A percentile compares a stretch with the other conserved stretches of the same genome.
Conservation (phyloP, 2,797 vertebrate species). For the Spheniscus humboldti region DNA sequence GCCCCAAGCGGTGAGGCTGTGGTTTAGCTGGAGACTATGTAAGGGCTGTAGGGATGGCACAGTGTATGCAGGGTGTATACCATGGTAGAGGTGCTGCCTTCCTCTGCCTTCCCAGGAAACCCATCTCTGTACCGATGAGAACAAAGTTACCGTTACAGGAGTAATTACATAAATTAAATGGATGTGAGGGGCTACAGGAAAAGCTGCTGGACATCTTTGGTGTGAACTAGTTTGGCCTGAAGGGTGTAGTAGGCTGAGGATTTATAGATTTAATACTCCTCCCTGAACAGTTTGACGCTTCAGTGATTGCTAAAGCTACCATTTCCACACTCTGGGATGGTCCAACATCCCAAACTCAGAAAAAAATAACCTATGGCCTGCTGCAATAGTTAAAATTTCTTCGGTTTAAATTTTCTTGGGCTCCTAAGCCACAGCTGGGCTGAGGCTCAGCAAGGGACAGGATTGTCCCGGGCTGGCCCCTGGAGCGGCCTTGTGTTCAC, state of each 20-base stretch:
- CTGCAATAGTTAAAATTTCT: not conserved
- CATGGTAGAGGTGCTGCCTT: not conserved
- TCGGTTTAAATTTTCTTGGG: not conserved
- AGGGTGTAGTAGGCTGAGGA: not conserved
- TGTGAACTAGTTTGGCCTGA: not conserved
- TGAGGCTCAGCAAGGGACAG: not conserved
- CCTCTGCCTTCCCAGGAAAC: not conserved
- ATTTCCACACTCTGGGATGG: not conserved
- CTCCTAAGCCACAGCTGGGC: not conserved
- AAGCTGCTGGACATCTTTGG: not conserved
- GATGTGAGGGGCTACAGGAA: not conserved
- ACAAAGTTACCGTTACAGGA: not conserved
- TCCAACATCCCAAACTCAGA: rapidly evolving
- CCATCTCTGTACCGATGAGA: not conserved
- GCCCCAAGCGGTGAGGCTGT: not conserved
- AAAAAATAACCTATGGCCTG: not conserved
- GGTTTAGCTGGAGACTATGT: not conserved
- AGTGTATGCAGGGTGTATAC: rapidly evolving
- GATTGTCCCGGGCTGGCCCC: not conserved
- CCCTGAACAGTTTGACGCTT: not conserved
- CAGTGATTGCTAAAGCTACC: not conserved
- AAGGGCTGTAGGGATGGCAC: not conserved
- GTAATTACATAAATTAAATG: not conserved
- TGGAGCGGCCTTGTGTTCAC: rapidly evolving
- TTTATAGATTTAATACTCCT: not conserved